phyloP scores from a whole-genome alignment of 1,140 invertebrate species.

The Drosophila serrata region DNA sequence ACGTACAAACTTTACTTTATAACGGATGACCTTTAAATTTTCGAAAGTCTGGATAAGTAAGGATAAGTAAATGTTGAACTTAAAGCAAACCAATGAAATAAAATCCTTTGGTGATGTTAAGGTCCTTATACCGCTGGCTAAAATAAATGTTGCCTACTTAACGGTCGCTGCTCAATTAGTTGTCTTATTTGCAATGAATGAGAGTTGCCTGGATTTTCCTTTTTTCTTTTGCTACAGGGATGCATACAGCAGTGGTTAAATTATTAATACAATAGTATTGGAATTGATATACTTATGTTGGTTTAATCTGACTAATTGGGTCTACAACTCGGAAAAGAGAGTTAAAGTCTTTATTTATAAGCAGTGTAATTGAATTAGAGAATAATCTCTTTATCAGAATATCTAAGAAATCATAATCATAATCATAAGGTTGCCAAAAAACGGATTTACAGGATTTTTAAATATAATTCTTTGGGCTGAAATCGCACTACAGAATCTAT shows the following conservation, averaged over 20 bases:
- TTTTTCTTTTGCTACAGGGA: slow-evolving; percentile 2
- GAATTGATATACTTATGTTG: background rate
- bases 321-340: too few species aligned
- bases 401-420: too few species aligned
- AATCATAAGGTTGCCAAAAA: too few species aligned
- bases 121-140: background rate
- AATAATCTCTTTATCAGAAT: too few species aligned
- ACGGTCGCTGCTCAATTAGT: slow-evolving; percentile 36
- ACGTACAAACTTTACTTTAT: background rate
- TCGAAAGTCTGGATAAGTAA: background rate
- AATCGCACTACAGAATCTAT: too few species aligned
- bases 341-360: too few species aligned
- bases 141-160: slow-evolving; percentile 17
- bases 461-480: too few species aligned
- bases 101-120: background rate
- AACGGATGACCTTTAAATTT: background rate
- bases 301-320: too few species aligned
- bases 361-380: too few species aligned
- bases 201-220: slow-evolving; percentile 39
- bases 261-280: background rate
- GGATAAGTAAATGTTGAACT: background rate
- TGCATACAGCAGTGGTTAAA: background rate
- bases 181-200: slow-evolving; percentile 13
- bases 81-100: background rate
- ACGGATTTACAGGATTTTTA: too few species aligned